Conservation (phyloP, 2,113 vertebrate species). For the Oenanthe oenanthe region DNA sequence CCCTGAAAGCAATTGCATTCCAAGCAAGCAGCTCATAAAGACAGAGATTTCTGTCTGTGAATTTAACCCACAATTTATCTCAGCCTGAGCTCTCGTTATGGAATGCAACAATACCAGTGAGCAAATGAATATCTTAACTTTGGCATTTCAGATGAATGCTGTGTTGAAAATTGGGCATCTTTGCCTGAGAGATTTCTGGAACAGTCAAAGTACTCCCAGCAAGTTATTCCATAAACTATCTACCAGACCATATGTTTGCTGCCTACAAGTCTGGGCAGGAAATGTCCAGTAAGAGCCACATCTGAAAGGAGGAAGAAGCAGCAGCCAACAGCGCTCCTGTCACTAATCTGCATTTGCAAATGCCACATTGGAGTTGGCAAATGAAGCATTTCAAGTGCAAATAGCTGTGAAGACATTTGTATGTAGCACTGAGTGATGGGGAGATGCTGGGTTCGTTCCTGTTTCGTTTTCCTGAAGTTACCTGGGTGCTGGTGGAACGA, state of each 20-base stretch:
- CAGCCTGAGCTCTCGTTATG: neutral
- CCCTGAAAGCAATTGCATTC: slow-evolving; percentile 23
- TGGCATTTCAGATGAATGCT: slow-evolving; percentile 59
- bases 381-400: slow-evolving; percentile 38
- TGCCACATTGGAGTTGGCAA: slow-evolving; percentile 47
- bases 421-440: neutral
- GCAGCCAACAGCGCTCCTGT: slow-evolving; percentile 16
- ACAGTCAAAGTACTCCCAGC: slow-evolving; percentile 5
- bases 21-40: slow-evolving; percentile 52
- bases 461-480: neutral
- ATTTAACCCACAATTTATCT: slow-evolving; percentile 57
- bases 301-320: slow-evolving; percentile 31
- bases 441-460: neutral
- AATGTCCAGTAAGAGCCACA: slow-evolving; percentile 40
- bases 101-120: slow-evolving; percentile 25
- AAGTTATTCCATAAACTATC: slow-evolving; percentile 45
- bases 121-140: slow-evolving; percentile 64
- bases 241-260: slow-evolving; percentile 49
- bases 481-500: neutral
- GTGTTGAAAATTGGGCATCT: slow-evolving; percentile 9
- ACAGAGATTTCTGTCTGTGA: slow-evolving; percentile 59
- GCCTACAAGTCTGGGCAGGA: slow-evolving; percentile 57
- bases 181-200: slow-evolving; percentile 50
- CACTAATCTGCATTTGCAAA: slow-evolving; percentile 62
- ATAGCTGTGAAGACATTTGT: slow-evolving; percentile 47